Conservation (phyloP, 2,888 invertebrate genomes). For the Lithosia quadra region DNA sequence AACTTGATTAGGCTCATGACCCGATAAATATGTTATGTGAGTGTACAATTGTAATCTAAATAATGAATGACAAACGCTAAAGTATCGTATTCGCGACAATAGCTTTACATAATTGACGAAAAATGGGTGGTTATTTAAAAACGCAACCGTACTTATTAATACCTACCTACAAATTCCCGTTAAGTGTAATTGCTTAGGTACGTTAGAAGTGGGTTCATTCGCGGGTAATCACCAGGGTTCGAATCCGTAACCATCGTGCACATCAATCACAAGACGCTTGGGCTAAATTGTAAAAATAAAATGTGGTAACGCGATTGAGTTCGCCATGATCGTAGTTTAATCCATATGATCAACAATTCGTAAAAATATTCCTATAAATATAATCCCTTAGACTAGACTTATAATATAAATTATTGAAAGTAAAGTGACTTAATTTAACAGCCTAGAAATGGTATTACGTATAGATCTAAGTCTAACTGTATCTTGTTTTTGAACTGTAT, state of each 20-base stretch:
- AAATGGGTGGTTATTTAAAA: background rate
- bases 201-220: background rate
- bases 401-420: background rate
- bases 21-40: conserved; percentile 8
- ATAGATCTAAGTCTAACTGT: background rate
- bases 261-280: background rate
- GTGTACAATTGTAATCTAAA: background rate
- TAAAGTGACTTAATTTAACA: background rate
- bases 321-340: too few species aligned
- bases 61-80: background rate
- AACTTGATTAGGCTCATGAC: too few species aligned
- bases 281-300: background rate
- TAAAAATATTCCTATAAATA: background rate
- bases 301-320: too few species aligned
- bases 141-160: background rate
- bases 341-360: too few species aligned
- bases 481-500: conserved; percentile 12
- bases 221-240: background rate
- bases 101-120: background rate
- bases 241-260: background rate
- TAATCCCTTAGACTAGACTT: background rate
- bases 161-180: background rate
- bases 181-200: background rate
- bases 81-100: background rate
- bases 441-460: background rate